Evolutionary conservation across 2,797 vertebrate species (phyloP), one percentile per base, ranked within the genome.

Genomic region (Psittacula echo): DNA sequence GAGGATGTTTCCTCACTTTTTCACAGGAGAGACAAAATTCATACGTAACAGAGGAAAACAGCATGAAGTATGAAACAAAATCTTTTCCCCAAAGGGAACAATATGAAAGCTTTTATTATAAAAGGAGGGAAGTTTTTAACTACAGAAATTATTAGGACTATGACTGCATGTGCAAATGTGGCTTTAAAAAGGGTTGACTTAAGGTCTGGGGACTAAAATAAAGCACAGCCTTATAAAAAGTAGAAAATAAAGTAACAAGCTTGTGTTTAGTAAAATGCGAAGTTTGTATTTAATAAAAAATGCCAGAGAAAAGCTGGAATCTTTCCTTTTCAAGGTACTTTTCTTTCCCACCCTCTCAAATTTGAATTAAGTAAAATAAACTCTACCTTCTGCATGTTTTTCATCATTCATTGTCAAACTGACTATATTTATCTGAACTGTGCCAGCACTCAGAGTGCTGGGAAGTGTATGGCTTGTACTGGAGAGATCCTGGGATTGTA

Each of bases 41-140:
- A 41, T 93, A 77, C 72, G 50, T 94, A 90, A 93, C 87, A 91
- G 79, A 92, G 20, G 39, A 65, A 93, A 91, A 76, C 48, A 37
- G 45, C 74, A 42, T 87, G 82, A 83, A 85, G 34, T 75, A 58
- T 72, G 62, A 94, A 91, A 92, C 61, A 90, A 92, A 82, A 89
- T 79, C 50, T 85, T 94, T 81, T 89, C 42, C 90, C 90, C 11
- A 16, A 70, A 65, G 84, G n/a, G 45, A 89, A 76, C 66, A 87
- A 3, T 80, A 29, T 92, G 70, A 94, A 94, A 94, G 90, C 78
- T 92, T 92, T 94, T 93, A 83, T 95, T 92, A 20, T 78, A 85
- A 87, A 65, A 85, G 66, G 21, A 87, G 48, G 48, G 61, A 95
- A 90, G 66, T 93, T 90, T 81, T 92, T 91, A 41, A 51, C 48